Evolutionary conservation across 2,113 vertebrate species (phyloP), one percentile per base, ranked within the genome.

Genomic region (Rynchops niger): DNA sequence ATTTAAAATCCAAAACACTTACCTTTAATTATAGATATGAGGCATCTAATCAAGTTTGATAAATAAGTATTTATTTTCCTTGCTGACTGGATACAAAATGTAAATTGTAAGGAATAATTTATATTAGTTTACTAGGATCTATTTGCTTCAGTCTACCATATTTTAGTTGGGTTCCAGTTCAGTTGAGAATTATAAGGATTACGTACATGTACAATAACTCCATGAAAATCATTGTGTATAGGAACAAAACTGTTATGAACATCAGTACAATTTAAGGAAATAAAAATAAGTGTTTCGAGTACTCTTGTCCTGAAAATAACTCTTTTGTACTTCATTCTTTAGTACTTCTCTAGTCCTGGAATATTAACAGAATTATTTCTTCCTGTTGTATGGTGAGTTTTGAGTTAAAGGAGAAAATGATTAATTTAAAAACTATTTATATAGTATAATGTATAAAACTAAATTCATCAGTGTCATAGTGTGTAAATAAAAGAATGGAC

Each of bases 1-100:
- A 88, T 95, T 88, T 81, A 59, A 95, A 96, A 93, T 90, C 79
- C 70, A 58, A 96, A 92, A 36, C 85, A 95, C 95, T 93, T 96
- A 90, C 23, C 29, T 95, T 93, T 95, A 92, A 96, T 97, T 95
- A 76, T 34, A 88, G 76, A 72, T 88, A 66, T 47, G n/a, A 96
- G n/a, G 1, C 63, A 86, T 81, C 88, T 97, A 96, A 97, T 95
- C 63, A 94, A 66, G 90, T 88, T 49, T 86, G n/a, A 94, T 95
- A 93, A 93, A 95, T 94, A 85, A 80, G 25, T 80, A 88, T 88
- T 94, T 78, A 88, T 95, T 94, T 88, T 90, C 23, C 72, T 70
- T 88, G 40, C 65, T 92, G 76, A 88, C 62, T 92, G 82, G 90
- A 92, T 94, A 71, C 19, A 93, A 96, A 92, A 90, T 93, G 29